Conservation (phyloP, 2,888 invertebrate genomes). For the Prionchulus punctatus region DNA sequence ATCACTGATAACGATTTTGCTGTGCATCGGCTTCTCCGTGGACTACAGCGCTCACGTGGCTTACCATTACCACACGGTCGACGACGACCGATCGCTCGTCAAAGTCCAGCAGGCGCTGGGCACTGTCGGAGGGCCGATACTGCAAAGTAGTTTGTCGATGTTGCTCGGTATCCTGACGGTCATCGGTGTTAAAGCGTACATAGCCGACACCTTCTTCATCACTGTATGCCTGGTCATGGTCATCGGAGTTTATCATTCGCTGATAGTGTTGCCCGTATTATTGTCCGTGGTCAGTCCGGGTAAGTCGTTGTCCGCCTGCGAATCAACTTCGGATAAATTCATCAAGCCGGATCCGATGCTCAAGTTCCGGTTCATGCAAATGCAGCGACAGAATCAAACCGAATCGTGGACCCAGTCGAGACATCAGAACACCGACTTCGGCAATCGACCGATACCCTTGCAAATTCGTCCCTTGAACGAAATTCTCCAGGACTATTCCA, state of each 20-base stretch:
- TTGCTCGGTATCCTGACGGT: conserved; percentile 10
- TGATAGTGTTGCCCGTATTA: conserved; percentile 10
- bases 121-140: conserved; percentile 11
- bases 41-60: conserved; percentile 14
- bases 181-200: conserved; percentile 7
- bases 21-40: conserved; percentile 14
- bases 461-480: too few species aligned
- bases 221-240: conserved; percentile 12
- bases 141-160: conserved; percentile 12
- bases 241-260: conserved; percentile 11
- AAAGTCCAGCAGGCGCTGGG: conserved; percentile 3
- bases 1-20: conserved; percentile 14
- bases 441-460: too few species aligned
- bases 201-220: conserved; percentile 11
- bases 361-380: too few species aligned
- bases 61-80: conserved; percentile 7
- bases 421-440: too few species aligned
- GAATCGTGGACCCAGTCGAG: too few species aligned
- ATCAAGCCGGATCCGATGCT: too few species aligned
- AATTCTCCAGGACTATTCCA: too few species aligned
- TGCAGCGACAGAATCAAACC: too few species aligned
- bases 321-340: too few species aligned
- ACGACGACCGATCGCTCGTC: background rate
- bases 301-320: too few species aligned
- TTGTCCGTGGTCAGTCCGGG: too few species aligned